Conservation (phyloP, 2,113 vertebrate genomes). For the Nesoenas mayeri region DNA sequence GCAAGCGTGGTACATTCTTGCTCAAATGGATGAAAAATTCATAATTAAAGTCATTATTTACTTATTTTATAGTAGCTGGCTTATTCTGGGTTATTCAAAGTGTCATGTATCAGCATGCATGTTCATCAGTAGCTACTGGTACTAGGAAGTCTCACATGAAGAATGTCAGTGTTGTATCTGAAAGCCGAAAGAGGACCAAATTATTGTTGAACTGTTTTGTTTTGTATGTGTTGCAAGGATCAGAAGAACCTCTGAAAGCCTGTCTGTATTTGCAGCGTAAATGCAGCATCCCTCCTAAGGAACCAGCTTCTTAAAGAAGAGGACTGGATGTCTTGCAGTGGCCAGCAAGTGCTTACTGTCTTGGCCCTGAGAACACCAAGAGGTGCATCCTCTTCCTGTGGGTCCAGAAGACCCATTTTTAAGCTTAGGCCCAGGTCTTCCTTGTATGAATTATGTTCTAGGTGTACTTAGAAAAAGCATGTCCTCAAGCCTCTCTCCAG, state of each 20-base stretch:
- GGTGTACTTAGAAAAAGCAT: background rate
- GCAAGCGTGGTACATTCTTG: background rate
- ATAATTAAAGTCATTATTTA: background rate
- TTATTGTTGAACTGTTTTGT: background rate
- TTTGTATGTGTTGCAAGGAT: background rate
- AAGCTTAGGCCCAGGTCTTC: background rate
- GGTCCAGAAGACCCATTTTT: background rate
- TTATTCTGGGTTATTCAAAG: background rate
- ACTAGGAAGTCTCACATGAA: background rate
- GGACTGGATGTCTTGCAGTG: background rate
- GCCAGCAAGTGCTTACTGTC: background rate
- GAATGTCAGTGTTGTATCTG: background rate
- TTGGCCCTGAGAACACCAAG: background rate
- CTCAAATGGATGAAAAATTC: background rate
- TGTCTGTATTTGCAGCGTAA: background rate
- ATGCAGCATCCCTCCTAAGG: background rate
- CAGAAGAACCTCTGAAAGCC: background rate
- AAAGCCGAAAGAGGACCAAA: background rate
- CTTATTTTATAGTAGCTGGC: background rate
- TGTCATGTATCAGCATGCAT: background rate
- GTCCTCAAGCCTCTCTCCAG: background rate
- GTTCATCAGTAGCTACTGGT: background rate
- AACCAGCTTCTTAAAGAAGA: background rate
- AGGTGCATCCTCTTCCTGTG: background rate
- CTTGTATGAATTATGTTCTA: background rate